These are phyloP conservation scores for Lathamus discolor DNA, from an alignment of 2,113 vertebrate genomes.

Conservation along the genomic window DNA sequence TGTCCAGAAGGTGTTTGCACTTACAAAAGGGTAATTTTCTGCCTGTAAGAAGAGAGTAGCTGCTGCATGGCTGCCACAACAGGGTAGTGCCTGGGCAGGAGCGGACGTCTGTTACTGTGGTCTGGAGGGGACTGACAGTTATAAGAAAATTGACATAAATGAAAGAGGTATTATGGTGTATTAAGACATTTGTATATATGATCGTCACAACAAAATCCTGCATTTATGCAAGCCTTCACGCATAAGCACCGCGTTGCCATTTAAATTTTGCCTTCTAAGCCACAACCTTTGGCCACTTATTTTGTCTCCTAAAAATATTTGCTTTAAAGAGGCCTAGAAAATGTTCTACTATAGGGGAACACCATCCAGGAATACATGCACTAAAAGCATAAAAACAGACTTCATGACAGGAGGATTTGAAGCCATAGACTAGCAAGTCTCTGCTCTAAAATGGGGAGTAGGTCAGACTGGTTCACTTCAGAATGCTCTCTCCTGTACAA, in stretches of 20 bases:
- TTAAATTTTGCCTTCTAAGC: neutral
- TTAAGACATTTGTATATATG: neutral
- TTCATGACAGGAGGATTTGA: neutral
- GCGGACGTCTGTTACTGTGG: neutral
- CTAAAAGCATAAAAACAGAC: neutral
- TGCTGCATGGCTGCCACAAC: neutral
- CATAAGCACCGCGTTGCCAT: neutral
- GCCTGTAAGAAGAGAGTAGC: neutral
- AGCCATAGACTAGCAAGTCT: neutral
- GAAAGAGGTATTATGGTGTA: neutral
- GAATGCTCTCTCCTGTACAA: neutral
- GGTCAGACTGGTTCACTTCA: neutral
- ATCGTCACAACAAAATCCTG: neutral
- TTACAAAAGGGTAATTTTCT: neutral
- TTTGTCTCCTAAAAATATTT: neutral
- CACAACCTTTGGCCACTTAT: neutral
- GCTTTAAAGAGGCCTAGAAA: neutral
- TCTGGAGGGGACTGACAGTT: neutral
- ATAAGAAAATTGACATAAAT: neutral
- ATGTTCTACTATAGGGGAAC: neutral
- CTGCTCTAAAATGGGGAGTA: rapidly evolving
- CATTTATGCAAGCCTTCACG: neutral
- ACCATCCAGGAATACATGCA: neutral
- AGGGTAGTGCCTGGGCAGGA: neutral
- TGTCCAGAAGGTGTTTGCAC: rapidly evolving